Base-by-base conservation (phyloP, 2,113 vertebrate genomes). In the Rhodinocichla rosea region DNA sequence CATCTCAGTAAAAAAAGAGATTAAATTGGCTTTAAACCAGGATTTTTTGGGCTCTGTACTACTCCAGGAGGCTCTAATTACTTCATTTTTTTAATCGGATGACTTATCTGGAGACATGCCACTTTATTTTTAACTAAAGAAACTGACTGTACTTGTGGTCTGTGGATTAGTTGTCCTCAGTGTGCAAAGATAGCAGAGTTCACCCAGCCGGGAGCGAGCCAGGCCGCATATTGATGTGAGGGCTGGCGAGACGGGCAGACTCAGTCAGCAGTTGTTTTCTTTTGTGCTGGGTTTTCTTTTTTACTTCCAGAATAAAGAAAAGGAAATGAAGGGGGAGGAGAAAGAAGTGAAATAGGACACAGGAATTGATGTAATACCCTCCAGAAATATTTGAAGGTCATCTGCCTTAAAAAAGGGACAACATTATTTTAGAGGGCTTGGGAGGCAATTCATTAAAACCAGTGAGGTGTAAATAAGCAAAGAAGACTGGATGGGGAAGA, bases 41-140 rank as follows among this genome's bases (percentile, higher is more conserved):
- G 7, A 37, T 5, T 30, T 57, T 79, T 22, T 1, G 10, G 40
- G 37, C 30, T 27, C 78, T 68, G 14, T 35, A 27, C 71, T 83
- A 52, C 84, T 27, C 70, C 45, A 65, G 71, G 44, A 95, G 73
- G 74, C 56, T 92, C 45, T 23, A 67, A 57, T 91, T 91, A 62
- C 90, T 97, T 89, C 15, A 18, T 74, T 84, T 89, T 89, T 90
- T 93, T 47, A 90, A 94, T 90, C 8, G 50, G 81, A 79, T 95
- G 70, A 59, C 55, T 94, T 86, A 16, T 39, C 87, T 91, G 84
- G 78, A 97, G 90, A 71, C 73, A n/a, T 27, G 56, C 76, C 60
- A 24, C 70, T 95, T 89, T 94, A 89, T 97, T 97, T 97, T 97
- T 96, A 97, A 86, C 78, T 86, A 15, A 78, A 70, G 89, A 97